phyloP scores from a whole-genome alignment of 2,797 vertebrate species.

The Anolis apletophallus region DNA sequence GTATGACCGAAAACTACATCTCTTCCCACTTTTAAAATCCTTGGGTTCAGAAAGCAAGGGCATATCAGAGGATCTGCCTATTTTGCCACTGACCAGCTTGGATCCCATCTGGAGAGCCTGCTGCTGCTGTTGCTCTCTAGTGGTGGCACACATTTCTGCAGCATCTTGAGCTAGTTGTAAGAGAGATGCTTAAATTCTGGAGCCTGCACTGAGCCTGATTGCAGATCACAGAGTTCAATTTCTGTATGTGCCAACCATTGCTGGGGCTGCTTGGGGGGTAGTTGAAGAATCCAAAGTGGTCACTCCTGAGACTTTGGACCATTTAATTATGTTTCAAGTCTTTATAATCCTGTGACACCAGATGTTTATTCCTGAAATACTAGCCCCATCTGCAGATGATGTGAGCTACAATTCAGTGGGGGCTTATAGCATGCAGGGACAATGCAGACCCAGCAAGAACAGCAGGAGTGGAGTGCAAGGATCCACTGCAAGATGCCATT shows the following conservation, averaged over 20 bases:
- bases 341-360: not conserved
- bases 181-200: not conserved
- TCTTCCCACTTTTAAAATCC: not conserved
- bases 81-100: not conserved
- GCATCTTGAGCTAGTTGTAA: not conserved
- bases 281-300: too few species aligned
- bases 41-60: not conserved
- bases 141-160: not conserved
- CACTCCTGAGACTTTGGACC: not conserved
- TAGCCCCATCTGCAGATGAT: not conserved
- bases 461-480: too few species aligned
- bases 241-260: not conserved
- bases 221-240: not conserved
- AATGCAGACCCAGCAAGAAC: not conserved
- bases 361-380: not conserved
- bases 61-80: not conserved
- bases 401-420: too few species aligned
- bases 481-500: not conserved
- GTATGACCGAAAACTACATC: not conserved
- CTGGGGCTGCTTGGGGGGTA: not conserved
- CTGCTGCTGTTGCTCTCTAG: not conserved
- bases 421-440: not conserved
- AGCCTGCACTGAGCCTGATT: not conserved
- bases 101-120: not conserved
- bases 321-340: not conserved